Conservation (phyloP, 2,888 invertebrate species). For the Lithodes maja region DNA sequence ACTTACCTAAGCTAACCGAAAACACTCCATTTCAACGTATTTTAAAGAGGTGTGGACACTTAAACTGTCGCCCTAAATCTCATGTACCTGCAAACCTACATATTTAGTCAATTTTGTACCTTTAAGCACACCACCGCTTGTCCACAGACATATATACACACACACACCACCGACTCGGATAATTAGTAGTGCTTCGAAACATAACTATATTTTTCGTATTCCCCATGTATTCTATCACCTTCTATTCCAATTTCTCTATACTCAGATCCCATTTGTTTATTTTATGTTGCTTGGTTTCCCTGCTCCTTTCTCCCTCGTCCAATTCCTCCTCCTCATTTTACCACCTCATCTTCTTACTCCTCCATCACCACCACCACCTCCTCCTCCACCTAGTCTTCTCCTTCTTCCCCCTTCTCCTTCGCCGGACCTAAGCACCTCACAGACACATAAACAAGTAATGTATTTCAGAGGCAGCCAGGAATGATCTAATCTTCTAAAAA, state of each 20-base stretch:
- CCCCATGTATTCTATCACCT: neutral
- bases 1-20: too few relatives aligned
- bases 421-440: conserved; percentile 42
- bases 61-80: too few relatives aligned
- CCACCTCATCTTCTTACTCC: neutral
- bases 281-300: neutral
- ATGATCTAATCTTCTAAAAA: conserved; percentile 63
- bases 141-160: too few relatives aligned
- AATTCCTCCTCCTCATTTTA: neutral
- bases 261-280: neutral
- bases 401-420: conserved; percentile 12
- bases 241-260: neutral
- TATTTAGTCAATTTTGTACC: too few relatives aligned
- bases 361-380: neutral
- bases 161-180: too few relatives aligned
- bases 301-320: neutral
- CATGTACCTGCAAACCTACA: too few relatives aligned
- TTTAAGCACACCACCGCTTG: too few relatives aligned
- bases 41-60: too few relatives aligned
- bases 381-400: neutral
- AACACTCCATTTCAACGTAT: too few relatives aligned
- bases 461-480: conserved; percentile 42
- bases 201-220: too few relatives aligned
- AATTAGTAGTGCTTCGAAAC: too few relatives aligned
- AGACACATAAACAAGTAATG: conserved; percentile 47